Evolutionary conservation across 2,888 invertebrate genomes (phyloP).

Genomic region (Busseola fusca): DNA sequence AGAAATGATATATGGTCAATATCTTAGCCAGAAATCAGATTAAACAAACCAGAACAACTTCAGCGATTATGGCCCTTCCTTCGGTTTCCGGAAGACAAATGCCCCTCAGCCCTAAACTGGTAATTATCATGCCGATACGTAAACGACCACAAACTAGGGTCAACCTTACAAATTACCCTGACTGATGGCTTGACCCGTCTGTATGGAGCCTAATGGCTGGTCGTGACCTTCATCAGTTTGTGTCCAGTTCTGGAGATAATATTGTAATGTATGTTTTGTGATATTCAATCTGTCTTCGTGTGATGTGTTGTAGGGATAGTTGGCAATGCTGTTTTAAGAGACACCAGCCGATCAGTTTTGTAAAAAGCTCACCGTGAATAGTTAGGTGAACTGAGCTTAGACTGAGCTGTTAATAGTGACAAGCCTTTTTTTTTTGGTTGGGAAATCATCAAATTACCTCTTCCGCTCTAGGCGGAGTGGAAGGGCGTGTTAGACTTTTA

Average conservation of each 20-base stretch:
- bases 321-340: no score
- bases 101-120: conserved; percentile 15
- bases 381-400: no score
- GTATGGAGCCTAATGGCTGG: conserved; percentile 31
- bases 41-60: neutral
- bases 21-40: neutral
- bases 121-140: conserved; percentile 36
- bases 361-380: no score
- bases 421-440: no score
- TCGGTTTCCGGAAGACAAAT: conserved; percentile 12
- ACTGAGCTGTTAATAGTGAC: no score
- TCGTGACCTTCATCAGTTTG: conserved; percentile 29
- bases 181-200: conserved; percentile 35
- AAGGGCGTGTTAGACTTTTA: no score
- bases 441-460: no score
- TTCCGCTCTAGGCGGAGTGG: no score
- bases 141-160: conserved; percentile 46
- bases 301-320: no score
- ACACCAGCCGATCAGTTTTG: no score
- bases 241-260: conserved; percentile 11
- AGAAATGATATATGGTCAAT: neutral
- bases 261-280: conserved; percentile 1
- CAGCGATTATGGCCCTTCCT: conserved; percentile 7
- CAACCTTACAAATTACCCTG: conserved; percentile 44
- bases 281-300: neutral